A percentile compares a stretch with the other conserved stretches of the same genome.
phyloP scores from a whole-genome alignment of 2,797 vertebrate species.

The Mycteria americana region DNA sequence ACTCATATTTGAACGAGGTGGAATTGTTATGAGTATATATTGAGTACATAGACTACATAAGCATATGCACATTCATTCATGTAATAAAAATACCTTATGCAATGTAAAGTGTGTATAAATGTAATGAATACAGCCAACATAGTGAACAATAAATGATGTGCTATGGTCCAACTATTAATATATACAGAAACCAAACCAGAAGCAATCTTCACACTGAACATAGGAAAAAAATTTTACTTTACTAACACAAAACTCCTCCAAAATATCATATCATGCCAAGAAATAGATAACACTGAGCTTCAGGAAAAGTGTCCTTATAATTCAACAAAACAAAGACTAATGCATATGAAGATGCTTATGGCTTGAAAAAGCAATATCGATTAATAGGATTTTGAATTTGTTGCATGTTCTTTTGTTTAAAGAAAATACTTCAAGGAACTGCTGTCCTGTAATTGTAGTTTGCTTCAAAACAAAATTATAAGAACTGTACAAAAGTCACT shows the following conservation, averaged over 20 bases:
- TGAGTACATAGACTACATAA: neutral
- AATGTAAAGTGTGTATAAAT: neutral
- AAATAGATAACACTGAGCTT: neutral
- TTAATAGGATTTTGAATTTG: neutral
- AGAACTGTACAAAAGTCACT: neutral
- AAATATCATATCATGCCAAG: neutral
- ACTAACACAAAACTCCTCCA: neutral
- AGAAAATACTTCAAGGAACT: neutral
- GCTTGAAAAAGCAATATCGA: neutral
- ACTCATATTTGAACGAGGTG: neutral
- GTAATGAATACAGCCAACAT: neutral
- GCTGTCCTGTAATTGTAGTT: neutral
- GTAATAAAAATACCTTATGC: neutral
- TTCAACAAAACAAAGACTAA: neutral
- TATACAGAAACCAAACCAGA: neutral
- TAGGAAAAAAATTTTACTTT: neutral
- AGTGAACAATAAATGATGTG: neutral
- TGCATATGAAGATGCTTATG: neutral
- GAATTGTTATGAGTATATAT: neutral
- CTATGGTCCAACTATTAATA: neutral
- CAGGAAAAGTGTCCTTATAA: neutral
- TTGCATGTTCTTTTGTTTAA: neutral
- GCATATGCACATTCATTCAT: neutral
- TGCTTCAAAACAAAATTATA: neutral
- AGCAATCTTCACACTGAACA: neutral